Percentiles rank a stretch among this genome's conserved stretches.
Evolutionary conservation across 2,888 invertebrate species (phyloP).

Genomic region (Troides helena): DNA sequence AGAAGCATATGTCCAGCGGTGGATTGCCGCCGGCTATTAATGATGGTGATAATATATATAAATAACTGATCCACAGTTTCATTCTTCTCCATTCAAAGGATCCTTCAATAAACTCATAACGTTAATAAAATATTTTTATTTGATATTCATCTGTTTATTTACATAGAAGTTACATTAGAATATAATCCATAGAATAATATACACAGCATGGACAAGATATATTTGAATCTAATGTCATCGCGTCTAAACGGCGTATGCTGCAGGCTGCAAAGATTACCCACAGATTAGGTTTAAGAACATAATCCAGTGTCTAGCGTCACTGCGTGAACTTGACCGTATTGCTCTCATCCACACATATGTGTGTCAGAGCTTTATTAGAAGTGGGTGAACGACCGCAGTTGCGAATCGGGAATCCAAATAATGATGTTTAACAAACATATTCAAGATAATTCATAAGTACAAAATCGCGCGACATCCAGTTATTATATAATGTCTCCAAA

Average conservation of each 20-base stretch:
- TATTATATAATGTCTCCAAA: too few relatives aligned
- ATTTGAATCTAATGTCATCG: slow-evolving; percentile 27
- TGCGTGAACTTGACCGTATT: slow-evolving; percentile 64
- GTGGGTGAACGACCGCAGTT: neutral
- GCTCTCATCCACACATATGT: slow-evolving; percentile 24
- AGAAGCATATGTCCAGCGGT: too few relatives aligned
- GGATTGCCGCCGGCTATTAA: too few relatives aligned
- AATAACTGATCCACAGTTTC: too few relatives aligned
- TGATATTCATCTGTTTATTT: neutral
- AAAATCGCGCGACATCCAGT: too few relatives aligned
- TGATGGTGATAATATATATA: too few relatives aligned
- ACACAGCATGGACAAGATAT: slow-evolving; percentile 10
- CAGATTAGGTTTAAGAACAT: slow-evolving; percentile 66
- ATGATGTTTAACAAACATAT: too few relatives aligned
- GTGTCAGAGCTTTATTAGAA: slow-evolving; percentile 8
- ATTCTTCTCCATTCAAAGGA: too few relatives aligned
- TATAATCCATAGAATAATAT: neutral
- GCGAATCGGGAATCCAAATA: neutral
- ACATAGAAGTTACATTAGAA: neutral
- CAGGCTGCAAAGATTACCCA: slow-evolving; percentile 50
- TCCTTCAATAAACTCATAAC: too few relatives aligned
- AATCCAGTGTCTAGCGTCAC: slow-evolving; percentile 51
- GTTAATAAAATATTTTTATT: too few relatives aligned
- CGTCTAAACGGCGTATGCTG: slow-evolving; percentile 34
- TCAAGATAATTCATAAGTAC: too few relatives aligned